phyloP scores from a whole-genome alignment of 2,888 invertebrate species.

The Rhyacophila evoluta region DNA sequence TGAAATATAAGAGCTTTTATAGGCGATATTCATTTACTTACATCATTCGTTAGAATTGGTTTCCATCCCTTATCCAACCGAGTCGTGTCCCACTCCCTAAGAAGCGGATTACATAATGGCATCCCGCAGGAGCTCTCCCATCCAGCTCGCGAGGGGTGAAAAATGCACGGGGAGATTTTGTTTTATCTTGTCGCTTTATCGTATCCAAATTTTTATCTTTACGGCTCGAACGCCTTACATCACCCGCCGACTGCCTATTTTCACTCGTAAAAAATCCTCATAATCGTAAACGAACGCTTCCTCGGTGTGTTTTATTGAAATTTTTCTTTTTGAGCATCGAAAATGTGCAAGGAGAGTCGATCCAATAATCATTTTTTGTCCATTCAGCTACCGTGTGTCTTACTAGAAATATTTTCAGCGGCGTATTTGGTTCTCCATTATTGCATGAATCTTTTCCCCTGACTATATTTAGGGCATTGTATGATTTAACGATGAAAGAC shows the following conservation, averaged over 20 bases:
- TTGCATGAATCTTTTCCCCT: too few relatives aligned
- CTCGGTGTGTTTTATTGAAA: background rate
- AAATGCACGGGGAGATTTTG: conserved; percentile 16
- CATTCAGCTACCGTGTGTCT: background rate
- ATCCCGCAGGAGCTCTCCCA: conserved; percentile 32
- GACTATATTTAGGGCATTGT: too few relatives aligned
- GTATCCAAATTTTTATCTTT: conserved; percentile 43
- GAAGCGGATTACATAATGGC: conserved; percentile 49
- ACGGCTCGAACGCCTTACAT: background rate
- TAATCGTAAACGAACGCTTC: background rate
- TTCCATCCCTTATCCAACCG: conserved; percentile 40
- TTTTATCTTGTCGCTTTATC: conserved; percentile 38
- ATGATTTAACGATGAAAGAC: too few relatives aligned
- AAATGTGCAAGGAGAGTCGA: background rate
- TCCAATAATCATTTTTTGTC: background rate
- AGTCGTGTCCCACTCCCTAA: conserved; percentile 41
- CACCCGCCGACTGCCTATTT: conserved; percentile 21
- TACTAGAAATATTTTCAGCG: too few relatives aligned
- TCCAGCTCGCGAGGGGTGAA: conserved; percentile 17
- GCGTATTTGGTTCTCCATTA: too few relatives aligned
- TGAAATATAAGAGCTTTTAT: background rate
- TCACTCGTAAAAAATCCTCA: background rate
- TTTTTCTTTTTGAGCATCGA: background rate
- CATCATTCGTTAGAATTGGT: conserved; percentile 34
- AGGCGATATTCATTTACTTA: conserved; percentile 29